Base-by-base conservation (phyloP, 2,888 invertebrate species). In the Tinea trinotella region DNA sequence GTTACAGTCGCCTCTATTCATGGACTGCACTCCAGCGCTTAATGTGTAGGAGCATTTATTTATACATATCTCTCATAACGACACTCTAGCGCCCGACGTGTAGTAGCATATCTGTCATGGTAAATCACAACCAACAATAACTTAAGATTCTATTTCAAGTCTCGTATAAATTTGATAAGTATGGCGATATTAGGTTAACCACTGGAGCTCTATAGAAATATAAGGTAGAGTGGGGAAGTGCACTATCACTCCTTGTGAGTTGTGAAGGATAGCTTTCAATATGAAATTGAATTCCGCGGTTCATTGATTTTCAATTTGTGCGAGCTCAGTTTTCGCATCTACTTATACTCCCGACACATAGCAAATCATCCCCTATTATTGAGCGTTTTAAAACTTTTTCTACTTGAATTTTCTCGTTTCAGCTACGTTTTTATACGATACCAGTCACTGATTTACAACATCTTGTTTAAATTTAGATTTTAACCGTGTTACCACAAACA, bases 211-310 rank as follows among this genome's bases (percentile, higher is more conserved):
- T 7, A 30, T 30, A 30, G 30, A 30, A 30, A 30, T 30, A 30
- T 24, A 40, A n/a, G 6, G 40, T 40, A 15, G 40, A 40, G 40
- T 40, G 18, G 46, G 18, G 53, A 40, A 53, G 30, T 53, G 53
- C 53, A 36, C 53, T 40, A 19, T 52, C 52, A 52, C 34, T 35
- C 64, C 66, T 66, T 63, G 67, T 71, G 67, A 68, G 68, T 70
- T 73, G 78, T 79, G 81, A 83, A 80, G 78, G 79, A 84, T 81
- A 80, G 80, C 82, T 87, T 87, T 88, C 87, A 87, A 88, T 88
- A 87, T 88, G 86, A 88, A 88, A 89, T 88, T 88, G 88, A 88
- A 89, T 88, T 88, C 88, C 86, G 87, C 85, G 88, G 88, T 88
- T 87, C 88, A 88, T 88, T 88, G 88, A 87, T 82, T 85, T 86